Evolutionary conservation across 1,140 invertebrate genomes (phyloP).

Genomic region (Caenorhabditis brenneri): DNA sequence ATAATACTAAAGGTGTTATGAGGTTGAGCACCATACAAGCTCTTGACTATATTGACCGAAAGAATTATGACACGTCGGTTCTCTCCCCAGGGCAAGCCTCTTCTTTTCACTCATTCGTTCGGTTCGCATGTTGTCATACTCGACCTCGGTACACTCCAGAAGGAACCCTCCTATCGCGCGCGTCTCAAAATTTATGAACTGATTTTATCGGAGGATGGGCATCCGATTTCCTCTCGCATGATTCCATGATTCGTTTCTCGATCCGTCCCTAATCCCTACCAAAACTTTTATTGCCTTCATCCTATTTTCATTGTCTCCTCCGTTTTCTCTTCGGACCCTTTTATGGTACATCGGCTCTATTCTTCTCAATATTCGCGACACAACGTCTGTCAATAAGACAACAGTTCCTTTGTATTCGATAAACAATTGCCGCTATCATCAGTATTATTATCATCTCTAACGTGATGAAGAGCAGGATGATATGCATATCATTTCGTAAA

Average conservation of each 20-base stretch:
- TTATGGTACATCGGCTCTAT: neutral
- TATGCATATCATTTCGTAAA: neutral
- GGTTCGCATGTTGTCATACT: constrained; percentile 24
- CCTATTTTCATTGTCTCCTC: neutral
- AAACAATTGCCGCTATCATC: neutral
- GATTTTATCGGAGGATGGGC: neutral
- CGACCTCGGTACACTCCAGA: constrained; percentile 2
- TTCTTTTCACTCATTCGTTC: neutral
- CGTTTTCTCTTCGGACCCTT: no score
- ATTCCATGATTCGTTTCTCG: neutral
- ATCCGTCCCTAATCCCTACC: neutral
- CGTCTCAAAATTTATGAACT: constrained; percentile 39
- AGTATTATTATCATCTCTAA: neutral
- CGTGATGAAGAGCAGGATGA: neutral
- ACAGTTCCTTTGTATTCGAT: neutral
- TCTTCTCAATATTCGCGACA: neutral
- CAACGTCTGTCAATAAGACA: neutral
- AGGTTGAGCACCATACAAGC: constrained; percentile 34
- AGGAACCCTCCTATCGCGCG: neutral
- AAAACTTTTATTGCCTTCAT: neutral
- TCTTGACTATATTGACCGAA: constrained; percentile 36
- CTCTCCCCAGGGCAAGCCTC: neutral
- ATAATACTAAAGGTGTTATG: constrained; percentile 23
- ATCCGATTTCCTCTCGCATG: neutral
- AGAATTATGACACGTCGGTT: constrained; percentile 36